Evolutionary conservation across 2,888 invertebrate genomes (phyloP).

Genomic region (Portevinia maculata): DNA sequence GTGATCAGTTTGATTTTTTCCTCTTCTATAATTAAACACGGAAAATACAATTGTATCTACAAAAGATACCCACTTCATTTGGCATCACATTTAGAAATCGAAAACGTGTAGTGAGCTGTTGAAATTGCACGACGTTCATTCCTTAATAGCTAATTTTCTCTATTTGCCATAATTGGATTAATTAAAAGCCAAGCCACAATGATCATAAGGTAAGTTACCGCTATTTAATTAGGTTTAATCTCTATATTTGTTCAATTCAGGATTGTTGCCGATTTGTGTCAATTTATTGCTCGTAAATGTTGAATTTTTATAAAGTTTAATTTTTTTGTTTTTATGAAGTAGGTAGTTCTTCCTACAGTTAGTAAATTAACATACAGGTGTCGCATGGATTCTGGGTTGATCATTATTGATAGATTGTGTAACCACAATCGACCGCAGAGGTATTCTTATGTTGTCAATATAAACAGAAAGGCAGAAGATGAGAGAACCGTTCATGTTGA

Average conservation of each 20-base stretch:
- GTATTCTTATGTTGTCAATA: slow-evolving; percentile 13
- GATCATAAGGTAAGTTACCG: slow-evolving; percentile 63
- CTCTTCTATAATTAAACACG: background rate
- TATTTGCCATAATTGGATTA: slow-evolving; percentile 73
- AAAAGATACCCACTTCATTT: slow-evolving; percentile 1
- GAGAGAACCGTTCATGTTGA: slow-evolving; percentile 51
- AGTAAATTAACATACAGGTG: slow-evolving; percentile 66
- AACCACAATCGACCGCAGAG: slow-evolving; percentile 34
- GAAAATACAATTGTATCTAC: slow-evolving; percentile 23
- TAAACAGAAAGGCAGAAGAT: slow-evolving; percentile 37
- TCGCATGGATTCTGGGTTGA: slow-evolving; percentile 51
- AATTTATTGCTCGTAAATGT: slow-evolving; percentile 15
- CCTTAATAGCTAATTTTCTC: slow-evolving; percentile 37
- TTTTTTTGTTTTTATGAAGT: background rate
- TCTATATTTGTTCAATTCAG: slow-evolving; percentile 55
- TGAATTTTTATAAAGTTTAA: background rate
- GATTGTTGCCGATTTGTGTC: background rate
- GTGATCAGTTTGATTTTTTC: slow-evolving; percentile 22
- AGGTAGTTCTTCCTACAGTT: slow-evolving; percentile 51
- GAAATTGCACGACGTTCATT: slow-evolving; percentile 24
- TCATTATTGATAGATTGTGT: slow-evolving; percentile 53
- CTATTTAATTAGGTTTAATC: slow-evolving; percentile 54
- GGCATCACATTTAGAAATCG: slow-evolving; percentile 29
- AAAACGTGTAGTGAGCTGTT: slow-evolving; percentile 24
- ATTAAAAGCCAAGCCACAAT: slow-evolving; percentile 64